These are phyloP conservation scores for Antigone vipio DNA, from an alignment of 2,113 vertebrate species.

Conservation along the genomic window DNA sequence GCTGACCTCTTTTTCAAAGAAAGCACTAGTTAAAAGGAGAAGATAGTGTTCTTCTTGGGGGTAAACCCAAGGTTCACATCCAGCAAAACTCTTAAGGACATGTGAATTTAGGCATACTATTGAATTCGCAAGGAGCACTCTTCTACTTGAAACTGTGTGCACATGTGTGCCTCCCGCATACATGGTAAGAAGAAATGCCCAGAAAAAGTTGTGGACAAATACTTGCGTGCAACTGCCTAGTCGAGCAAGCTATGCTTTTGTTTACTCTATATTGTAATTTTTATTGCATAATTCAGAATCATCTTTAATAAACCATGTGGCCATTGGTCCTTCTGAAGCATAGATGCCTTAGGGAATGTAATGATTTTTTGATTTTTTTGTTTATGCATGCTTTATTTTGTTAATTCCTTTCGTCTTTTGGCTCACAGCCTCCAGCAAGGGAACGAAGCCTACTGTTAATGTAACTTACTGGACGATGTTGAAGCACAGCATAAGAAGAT, in stretches of 20 bases:
- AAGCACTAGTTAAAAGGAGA: not conserved
- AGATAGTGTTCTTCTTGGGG: not conserved
- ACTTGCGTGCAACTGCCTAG: not conserved
- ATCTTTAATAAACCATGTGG: not conserved
- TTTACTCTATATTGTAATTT: not conserved
- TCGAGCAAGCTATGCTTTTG: not conserved
- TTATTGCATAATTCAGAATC: not conserved
- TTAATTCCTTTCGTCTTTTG: not conserved
- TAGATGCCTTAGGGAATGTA: not conserved
- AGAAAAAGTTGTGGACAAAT: not conserved
- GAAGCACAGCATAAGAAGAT: not conserved
- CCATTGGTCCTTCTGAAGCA: not conserved
- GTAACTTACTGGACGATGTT: not conserved
- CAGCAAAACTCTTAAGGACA: not conserved
- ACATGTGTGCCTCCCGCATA: not conserved
- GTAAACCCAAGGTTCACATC: not conserved
- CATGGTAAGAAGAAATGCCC: not conserved
- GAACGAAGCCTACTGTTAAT: not conserved
- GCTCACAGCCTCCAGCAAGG: not conserved
- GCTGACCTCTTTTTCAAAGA: not conserved
- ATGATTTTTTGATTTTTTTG: not conserved
- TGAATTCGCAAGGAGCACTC: not conserved
- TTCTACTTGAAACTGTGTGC: not conserved
- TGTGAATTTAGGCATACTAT: not conserved
- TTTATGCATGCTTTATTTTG: not conserved